Evolutionary conservation across 2,888 invertebrate genomes (phyloP).

Genomic region (Halocaridina rubra): DNA sequence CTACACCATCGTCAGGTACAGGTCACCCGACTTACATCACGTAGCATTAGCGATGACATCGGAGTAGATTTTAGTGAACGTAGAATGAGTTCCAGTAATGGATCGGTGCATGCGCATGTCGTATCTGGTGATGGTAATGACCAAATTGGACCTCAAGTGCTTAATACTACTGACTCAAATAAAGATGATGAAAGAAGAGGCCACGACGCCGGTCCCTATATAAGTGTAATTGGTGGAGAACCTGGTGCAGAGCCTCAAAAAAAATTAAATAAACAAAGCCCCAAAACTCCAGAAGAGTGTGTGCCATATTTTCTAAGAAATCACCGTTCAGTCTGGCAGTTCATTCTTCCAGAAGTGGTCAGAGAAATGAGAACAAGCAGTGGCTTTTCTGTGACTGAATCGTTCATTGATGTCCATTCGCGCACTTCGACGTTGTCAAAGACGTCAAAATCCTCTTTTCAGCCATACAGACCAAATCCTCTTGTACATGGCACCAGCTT

Average conservation of each 20-base stretch:
- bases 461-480: slow-evolving; percentile 15
- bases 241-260: background rate
- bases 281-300: slow-evolving; percentile 27
- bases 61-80: background rate
- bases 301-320: slow-evolving; percentile 59
- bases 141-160: background rate
- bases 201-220: background rate
- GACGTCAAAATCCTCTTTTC: slow-evolving; percentile 34
- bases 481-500: background rate
- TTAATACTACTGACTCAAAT: background rate
- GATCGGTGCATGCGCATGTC: slow-evolving; percentile 18
- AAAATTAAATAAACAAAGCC: background rate
- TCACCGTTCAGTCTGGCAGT: slow-evolving; percentile 51
- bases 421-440: slow-evolving; percentile 38
- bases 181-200: background rate
- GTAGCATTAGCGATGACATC: background rate
- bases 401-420: slow-evolving; percentile 6
- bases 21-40: slow-evolving; percentile 6
- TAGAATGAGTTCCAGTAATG: background rate
- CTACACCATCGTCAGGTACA: slow-evolving; percentile 42
- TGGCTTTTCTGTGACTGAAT: background rate
- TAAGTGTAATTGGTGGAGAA: background rate
- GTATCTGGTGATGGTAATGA: background rate
- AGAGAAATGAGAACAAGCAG: background rate
- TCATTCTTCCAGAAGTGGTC: slow-evolving; percentile 45